phyloP scores from a whole-genome alignment of 2,113 vertebrate species.

The Oreochromis spilurus region DNA sequence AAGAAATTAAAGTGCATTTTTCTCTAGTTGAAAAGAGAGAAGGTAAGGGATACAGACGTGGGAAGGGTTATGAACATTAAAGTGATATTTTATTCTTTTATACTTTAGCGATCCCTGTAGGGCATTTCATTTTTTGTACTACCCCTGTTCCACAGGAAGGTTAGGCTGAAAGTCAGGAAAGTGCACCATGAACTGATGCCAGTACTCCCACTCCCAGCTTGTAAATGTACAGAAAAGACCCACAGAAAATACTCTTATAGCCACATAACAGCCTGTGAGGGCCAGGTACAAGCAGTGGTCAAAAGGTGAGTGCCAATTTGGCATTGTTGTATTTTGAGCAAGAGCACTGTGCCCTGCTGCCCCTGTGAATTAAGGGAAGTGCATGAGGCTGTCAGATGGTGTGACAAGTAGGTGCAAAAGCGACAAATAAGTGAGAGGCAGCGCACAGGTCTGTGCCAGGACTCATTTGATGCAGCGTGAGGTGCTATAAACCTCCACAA shows the following conservation, averaged over 20 bases:
- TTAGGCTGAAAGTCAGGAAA: not conserved
- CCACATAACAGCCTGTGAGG: not conserved
- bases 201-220: not conserved
- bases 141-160: not conserved
- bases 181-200: not conserved
- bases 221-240: not conserved
- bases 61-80: not conserved
- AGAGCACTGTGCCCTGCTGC: not conserved
- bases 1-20: not conserved
- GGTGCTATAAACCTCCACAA: not conserved
- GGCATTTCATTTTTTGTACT: not conserved
- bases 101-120: not conserved
- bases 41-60: not conserved
- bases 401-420: slow-evolving; percentile 7
- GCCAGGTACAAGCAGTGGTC: not conserved
- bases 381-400: not conserved
- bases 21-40: not conserved
- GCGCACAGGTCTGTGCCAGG: slow-evolving; percentile 8
- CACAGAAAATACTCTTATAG: not conserved
- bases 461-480: slow-evolving; percentile 6
- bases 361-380: not conserved
- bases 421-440: not conserved
- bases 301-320: not conserved
- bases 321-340: not conserved
- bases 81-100: not conserved